phyloP scores from a whole-genome alignment of 2,797 vertebrate genomes.

The Melanotaenia trifasciata region DNA sequence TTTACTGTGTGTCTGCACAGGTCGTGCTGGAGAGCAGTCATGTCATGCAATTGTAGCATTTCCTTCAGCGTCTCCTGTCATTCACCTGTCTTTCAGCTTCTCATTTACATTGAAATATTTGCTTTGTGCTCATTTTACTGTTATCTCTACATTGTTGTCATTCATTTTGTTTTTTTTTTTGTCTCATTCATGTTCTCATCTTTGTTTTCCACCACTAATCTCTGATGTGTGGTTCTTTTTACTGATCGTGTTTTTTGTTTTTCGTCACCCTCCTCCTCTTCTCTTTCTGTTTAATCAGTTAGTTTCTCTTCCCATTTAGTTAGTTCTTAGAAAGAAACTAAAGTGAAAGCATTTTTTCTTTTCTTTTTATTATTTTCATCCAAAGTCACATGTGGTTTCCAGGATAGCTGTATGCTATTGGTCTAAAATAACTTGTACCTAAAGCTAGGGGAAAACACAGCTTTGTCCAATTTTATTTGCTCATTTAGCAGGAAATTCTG shows the following conservation, averaged over 20 bases:
- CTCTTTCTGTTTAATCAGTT: slow-evolving; percentile 34
- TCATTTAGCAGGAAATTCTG: too few species aligned
- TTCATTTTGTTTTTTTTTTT: slow-evolving; percentile 18
- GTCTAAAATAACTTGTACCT: background rate
- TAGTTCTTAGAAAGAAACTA: slow-evolving; percentile 27
- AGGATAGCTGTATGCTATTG: background rate
- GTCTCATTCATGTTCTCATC: slow-evolving; percentile 11
- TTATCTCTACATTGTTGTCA: background rate
- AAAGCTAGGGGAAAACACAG: too few species aligned
- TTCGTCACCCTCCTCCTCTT: background rate
- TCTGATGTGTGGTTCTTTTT: background rate
- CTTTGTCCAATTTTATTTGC: too few species aligned
- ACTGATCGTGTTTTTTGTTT: background rate
- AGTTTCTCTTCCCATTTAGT: slow-evolving; percentile 57
- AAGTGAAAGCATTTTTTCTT: slow-evolving; percentile 47
- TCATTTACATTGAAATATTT: slow-evolving; percentile 23
- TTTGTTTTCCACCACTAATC: slow-evolving; percentile 6
- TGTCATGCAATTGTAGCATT: slow-evolving; percentile 20
- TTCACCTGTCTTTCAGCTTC: slow-evolving; percentile 8
- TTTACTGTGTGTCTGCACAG: slow-evolving; percentile 2
- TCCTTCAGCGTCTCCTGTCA: background rate
- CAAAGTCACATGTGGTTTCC: background rate
- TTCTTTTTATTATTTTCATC: slow-evolving; percentile 1
- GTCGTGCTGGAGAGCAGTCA: slow-evolving; percentile 11
- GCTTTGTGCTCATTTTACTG: slow-evolving; percentile 4